Base-by-base conservation (phyloP, 2,888 invertebrate genomes). In the Isoperla grammatica region DNA sequence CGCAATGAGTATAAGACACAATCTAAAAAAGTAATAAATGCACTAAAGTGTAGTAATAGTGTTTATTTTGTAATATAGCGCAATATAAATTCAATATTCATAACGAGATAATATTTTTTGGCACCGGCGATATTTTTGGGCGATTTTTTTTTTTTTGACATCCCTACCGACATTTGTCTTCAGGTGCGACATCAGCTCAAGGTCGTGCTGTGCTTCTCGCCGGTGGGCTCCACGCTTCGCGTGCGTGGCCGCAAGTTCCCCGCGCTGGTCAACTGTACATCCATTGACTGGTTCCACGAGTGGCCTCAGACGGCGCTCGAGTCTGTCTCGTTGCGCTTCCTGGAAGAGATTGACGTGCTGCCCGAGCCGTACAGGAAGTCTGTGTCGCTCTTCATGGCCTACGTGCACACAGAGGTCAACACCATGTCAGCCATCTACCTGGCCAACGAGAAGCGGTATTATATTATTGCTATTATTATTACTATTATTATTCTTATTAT, bases 231-330 rank as follows among this genome's bases (percentile, higher is more conserved):
- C 0, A 94, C 92, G 0, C 77, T 97, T 13, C 79, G 96, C 56
- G 79, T 93, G 13, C 82, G 96, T 58, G 88, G 90, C 3, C 82
- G 96, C 57, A 94, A 95, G 74, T 97, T 97, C 76, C 96, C 96
- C 0, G 94, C 96, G 0, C 77, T 97, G 35, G 89, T 93, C 13
- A 96, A 91, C 76, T 94, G 94, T 71, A 92, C 95, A 0, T 85
- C 90, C 13, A 95, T 96, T 65, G 88, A 96, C 74, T 96, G 96
- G 95, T 96, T 96, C 76, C 95, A 96, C 72, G 92, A 95, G 71
- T 97, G 96, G 96, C 96, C 96, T 0, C 82, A 84, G 70, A 89
- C 94, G 71, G 96, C 96, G 29, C 76, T 97, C 68, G 82, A 88
- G 64, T 94, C 94, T 37, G 96, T 97, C 1, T 93, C 95, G 11